phyloP scores from a whole-genome alignment of 1,140 invertebrate genomes.

The Parapsyche elsis region DNA sequence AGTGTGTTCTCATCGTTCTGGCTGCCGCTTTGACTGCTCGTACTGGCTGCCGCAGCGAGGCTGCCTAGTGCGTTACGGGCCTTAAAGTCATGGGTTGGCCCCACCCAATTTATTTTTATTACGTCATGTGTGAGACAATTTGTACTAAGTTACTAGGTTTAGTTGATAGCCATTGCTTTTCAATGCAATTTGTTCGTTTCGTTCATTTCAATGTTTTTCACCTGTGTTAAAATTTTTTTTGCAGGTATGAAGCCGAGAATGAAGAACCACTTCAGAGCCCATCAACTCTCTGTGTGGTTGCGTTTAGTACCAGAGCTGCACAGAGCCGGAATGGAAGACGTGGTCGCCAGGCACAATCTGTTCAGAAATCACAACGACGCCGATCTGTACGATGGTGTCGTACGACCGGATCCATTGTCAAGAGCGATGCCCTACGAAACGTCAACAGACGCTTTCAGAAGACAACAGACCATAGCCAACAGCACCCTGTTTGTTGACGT shows the following conservation, averaged over 20 bases:
- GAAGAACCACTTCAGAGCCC: conserved; percentile 94
- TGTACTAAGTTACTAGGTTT: too few relatives aligned
- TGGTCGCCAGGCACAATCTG: conserved; percentile 83
- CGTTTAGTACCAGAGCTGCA: conserved; percentile 93
- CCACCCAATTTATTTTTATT: too few relatives aligned
- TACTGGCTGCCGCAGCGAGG: too few relatives aligned
- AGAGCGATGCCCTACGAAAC: conserved; percentile 59
- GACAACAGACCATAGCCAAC: conserved; percentile 59
- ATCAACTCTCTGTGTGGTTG: conserved; percentile 94
- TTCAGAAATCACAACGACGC: conserved; percentile 85
- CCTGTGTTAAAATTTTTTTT: conserved; percentile 57
- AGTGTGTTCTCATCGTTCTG: too few relatives aligned
- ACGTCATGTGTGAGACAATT: too few relatives aligned
- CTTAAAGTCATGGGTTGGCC: too few relatives aligned
- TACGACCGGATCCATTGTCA: conserved; percentile 80
- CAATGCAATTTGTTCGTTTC: background rate
- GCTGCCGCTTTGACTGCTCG: too few relatives aligned
- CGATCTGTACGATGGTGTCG: conserved; percentile 84
- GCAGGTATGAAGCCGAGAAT: conserved; percentile 88
- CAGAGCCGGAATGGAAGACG: conserved; percentile 87
- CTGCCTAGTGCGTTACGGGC: too few relatives aligned
- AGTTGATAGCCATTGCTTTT: too few relatives aligned
- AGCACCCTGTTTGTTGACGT: conserved; percentile 62
- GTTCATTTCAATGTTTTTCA: background rate
- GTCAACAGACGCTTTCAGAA: conserved; percentile 55